Base-by-base conservation (phyloP, 2,888 invertebrate genomes). In the Liopterus haemorrhoidalis region DNA sequence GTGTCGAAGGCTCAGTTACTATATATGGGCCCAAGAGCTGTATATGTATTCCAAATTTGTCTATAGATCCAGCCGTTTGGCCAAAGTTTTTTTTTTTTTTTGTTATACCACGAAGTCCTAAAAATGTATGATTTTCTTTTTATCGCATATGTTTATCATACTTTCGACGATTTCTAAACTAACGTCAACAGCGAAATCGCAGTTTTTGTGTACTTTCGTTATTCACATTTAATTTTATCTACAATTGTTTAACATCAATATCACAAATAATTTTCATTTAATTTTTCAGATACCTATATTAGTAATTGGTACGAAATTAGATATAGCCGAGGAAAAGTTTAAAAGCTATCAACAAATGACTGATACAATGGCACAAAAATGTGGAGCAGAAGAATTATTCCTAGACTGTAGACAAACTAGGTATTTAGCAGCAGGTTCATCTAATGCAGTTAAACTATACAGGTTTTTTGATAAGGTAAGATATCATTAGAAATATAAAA, bases 221-320 rank as follows among this genome's bases (percentile, higher is more conserved):
- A 21, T 43, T 46, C 28, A 25, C 3, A 35, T 5, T 33, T 32
- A 38, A 21, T 31, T 30, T 11, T 42, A 28, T 48, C 33, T 8
- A 2, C 18, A 25, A 28, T 38, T 35, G 8, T 27, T 43, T 15
- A 19, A n/a, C n/a, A n/a, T n/a, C n/a, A n/a, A n/a, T n/a, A n/a
- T n/a, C n/a, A n/a, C n/a, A n/a, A n/a, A 40, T 44, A 4, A 12
- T 24, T 35, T n/a, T n/a, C n/a, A n/a, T n/a, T n/a, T n/a, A n/a
- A n/a, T 38, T 55, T 72, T 72, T 46, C 67, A 91, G 78, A 84
- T 94, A 61, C 97, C 97, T 1, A 88, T 95, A 58, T 72, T 97
- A 51, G 90, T 96, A 1, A 85, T 96, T 59, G 96, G 95, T 9
- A 93, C 94, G 1, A 97, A 96, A 68, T 74, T 85, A 52, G 95